Conservation (phyloP, 2,888 invertebrate species). For the Chaitophorus viminalis region DNA sequence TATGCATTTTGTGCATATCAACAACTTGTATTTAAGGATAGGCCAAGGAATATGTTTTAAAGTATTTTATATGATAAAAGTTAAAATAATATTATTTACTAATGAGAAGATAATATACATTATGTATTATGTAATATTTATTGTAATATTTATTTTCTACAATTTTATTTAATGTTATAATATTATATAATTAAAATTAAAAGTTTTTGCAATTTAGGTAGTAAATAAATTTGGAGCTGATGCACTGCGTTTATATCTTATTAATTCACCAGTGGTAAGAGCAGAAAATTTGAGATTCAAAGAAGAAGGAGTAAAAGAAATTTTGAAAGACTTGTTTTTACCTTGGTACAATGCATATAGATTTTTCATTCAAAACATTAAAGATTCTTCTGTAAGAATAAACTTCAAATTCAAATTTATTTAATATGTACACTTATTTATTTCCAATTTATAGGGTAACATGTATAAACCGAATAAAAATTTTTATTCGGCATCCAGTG, state of each 20-base stretch:
- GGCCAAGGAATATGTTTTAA: too few relatives aligned
- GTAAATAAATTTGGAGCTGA: slow-evolving; percentile 95
- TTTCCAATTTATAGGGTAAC: slow-evolving; percentile 36
- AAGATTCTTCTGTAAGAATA: slow-evolving; percentile 33
- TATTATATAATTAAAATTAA: neutral
- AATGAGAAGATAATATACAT: neutral
- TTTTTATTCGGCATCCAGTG: slow-evolving; percentile 64
- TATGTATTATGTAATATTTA: too few relatives aligned
- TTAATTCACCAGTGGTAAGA: slow-evolving; percentile 97
- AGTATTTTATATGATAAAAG: neutral
- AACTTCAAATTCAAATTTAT: neutral
- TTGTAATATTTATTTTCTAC: too few relatives aligned
- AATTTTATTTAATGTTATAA: too few relatives aligned
- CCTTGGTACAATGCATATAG: slow-evolving; percentile 96
- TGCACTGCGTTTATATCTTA: slow-evolving; percentile 92
- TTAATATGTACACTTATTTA: neutral
- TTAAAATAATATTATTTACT: neutral
- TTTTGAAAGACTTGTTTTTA: slow-evolving; percentile 96
- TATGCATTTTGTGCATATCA: too few relatives aligned
- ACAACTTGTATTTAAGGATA: too few relatives aligned
- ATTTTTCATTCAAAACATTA: slow-evolving; percentile 93
- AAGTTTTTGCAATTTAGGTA: slow-evolving; percentile 68
- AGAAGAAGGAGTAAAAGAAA: slow-evolving; percentile 95
- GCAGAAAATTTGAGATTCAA: slow-evolving; percentile 97
- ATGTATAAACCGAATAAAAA: slow-evolving; percentile 56